phyloP scores from a whole-genome alignment of 2,113 vertebrate genomes.

The Calonectris borealis region DNA sequence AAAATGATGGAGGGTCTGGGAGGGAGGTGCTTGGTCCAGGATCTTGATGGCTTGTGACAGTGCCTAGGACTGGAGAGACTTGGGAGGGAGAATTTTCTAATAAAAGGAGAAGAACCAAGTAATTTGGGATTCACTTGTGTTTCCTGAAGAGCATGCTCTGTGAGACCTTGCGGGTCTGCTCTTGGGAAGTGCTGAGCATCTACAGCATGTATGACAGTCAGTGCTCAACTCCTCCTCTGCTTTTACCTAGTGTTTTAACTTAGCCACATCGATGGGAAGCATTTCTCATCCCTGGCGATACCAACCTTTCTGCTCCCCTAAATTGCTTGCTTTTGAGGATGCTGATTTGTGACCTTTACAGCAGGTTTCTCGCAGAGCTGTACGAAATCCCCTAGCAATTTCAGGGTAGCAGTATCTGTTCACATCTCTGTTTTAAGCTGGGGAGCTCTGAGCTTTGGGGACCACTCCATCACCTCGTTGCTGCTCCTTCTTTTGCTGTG shows the following conservation, averaged over 20 bases:
- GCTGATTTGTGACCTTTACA: background rate
- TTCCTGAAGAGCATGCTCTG: background rate
- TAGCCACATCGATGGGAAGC: background rate
- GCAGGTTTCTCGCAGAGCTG: background rate
- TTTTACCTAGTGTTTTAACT: background rate
- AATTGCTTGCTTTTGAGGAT: background rate
- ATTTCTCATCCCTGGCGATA: background rate
- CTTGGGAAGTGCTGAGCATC: background rate
- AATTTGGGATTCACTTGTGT: background rate
- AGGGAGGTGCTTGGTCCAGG: background rate
- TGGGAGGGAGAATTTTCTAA: background rate
- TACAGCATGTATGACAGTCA: background rate
- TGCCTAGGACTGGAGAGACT: background rate
- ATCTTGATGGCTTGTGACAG: fast-evolving
- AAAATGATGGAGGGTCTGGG: fast-evolving
- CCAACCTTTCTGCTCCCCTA: background rate
- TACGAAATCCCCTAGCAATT: background rate
- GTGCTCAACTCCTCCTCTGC: background rate
- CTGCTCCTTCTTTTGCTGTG: background rate
- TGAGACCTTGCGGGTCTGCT: background rate
- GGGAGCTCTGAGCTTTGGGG: background rate
- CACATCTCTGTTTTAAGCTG: background rate
- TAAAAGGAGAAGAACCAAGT: background rate
- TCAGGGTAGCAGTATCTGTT: background rate
- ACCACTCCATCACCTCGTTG: background rate